Conservation (phyloP, 2,113 vertebrate genomes). For the Drymodes brunneopygia region DNA sequence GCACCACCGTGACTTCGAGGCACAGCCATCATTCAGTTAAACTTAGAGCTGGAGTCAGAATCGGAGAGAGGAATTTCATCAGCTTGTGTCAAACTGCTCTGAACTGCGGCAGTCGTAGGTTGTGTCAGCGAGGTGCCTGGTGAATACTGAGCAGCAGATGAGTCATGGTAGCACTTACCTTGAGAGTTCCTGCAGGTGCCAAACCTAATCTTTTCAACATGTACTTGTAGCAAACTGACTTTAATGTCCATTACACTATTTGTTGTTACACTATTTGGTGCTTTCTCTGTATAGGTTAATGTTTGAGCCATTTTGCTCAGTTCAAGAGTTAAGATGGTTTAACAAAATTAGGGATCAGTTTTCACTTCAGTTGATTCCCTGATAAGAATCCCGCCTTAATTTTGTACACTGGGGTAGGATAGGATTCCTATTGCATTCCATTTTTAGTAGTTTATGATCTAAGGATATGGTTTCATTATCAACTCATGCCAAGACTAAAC, state of each 20-base stretch:
- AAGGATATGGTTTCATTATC: neutral
- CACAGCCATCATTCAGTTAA: accelerated
- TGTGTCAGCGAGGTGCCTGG: neutral
- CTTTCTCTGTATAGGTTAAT: neutral
- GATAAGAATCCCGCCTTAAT: neutral
- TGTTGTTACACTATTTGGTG: neutral
- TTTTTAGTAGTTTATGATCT: neutral
- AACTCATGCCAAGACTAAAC: neutral
- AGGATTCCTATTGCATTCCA: neutral
- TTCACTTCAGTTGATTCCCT: neutral
- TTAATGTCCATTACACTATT: neutral
- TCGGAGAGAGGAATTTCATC: neutral
- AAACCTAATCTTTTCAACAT: neutral
- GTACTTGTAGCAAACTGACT: neutral
- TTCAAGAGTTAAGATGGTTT: neutral
- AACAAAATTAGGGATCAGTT: neutral
- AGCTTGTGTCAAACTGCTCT: neutral
- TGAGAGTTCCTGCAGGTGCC: neutral
- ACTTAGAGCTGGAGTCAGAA: neutral
- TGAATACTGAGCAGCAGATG: neutral
- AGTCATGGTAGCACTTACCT: neutral
- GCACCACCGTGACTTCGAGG: neutral
- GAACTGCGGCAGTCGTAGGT: accelerated
- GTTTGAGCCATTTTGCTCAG: neutral
- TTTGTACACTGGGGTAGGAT: neutral